Percentiles rank a stretch among this genome's conserved stretches.
These are phyloP conservation scores for Scaptomyza tumidula DNA, from an alignment of 2,888 invertebrate genomes.

Conservation along the genomic window DNA sequence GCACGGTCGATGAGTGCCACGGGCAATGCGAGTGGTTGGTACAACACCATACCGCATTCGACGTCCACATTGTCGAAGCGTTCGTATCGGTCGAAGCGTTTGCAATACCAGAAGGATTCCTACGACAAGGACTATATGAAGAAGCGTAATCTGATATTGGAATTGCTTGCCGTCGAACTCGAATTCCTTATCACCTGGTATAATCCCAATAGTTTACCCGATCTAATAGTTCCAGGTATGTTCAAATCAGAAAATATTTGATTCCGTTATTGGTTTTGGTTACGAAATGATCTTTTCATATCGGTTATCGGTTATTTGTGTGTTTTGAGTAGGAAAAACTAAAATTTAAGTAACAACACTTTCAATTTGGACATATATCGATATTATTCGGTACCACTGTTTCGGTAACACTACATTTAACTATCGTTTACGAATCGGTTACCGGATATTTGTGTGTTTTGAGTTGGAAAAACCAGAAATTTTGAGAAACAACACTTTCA, in stretches of 20 bases:
- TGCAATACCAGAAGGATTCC: slow-evolving; percentile 88
- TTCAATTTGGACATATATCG: too few relatives aligned
- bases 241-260: not conserved
- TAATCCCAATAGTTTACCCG: slow-evolving; percentile 93
- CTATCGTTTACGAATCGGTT: not conserved
- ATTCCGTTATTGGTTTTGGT: too few relatives aligned
- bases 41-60: slow-evolving; percentile 95
- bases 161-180: slow-evolving; percentile 96
- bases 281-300: not conserved
- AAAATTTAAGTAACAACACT: not conserved
- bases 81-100: slow-evolving; percentile 90
- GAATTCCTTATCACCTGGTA: slow-evolving; percentile 98
- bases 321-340: not conserved
- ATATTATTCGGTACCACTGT: too few relatives aligned
- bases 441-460: too few relatives aligned
- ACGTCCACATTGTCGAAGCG: slow-evolving; percentile 90
- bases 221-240: slow-evolving; percentile 88
- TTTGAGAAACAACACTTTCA: too few relatives aligned
- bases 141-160: slow-evolving; percentile 96
- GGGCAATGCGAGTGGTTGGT: slow-evolving; percentile 89
- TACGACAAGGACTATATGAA: slow-evolving; percentile 97
- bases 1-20: slow-evolving; percentile 86
- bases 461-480: too few relatives aligned
- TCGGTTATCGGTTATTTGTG: not conserved
- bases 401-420: too few relatives aligned